Conservation (phyloP, 1,140 invertebrate genomes). For the Plutomurus gul region DNA sequence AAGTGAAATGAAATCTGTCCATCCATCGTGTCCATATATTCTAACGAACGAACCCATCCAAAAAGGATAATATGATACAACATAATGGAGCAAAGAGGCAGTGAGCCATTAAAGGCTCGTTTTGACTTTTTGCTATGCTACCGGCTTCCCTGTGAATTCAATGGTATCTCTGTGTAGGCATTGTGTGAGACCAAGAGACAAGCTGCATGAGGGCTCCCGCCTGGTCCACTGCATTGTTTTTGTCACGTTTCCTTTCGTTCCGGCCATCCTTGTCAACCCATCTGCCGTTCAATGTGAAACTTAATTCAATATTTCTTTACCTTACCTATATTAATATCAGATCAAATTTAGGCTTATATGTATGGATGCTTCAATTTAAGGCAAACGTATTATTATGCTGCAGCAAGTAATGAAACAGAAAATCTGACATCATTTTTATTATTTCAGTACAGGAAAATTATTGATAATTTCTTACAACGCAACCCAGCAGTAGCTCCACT, state of each 20-base stretch:
- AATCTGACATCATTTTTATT: too few relatives aligned
- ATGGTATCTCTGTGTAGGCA: constrained; percentile 2
- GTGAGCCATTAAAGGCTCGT: constrained; percentile 45
- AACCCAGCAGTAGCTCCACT: too few relatives aligned
- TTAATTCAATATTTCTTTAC: neutral
- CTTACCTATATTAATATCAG: neutral
- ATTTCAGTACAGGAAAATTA: too few relatives aligned
- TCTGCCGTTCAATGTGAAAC: constrained; percentile 30
- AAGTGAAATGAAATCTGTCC: constrained; percentile 28
- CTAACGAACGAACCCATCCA: neutral
- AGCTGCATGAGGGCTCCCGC: constrained; percentile 40
- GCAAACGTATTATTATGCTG: too few relatives aligned
- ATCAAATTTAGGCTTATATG: too few relatives aligned
- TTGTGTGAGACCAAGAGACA: constrained; percentile 5
- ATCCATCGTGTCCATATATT: constrained; percentile 22
- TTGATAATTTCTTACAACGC: too few relatives aligned
- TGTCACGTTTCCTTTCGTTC: constrained; percentile 39
- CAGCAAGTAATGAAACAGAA: too few relatives aligned
- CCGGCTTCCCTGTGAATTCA: constrained; percentile 7
- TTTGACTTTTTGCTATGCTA: constrained; percentile 39
- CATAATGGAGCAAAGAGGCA: constrained; percentile 19
- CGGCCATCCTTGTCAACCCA: constrained; percentile 28
- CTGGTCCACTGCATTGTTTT: constrained; percentile 39
- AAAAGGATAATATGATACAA: constrained; percentile 7
- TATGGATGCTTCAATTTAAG: too few relatives aligned